These are phyloP conservation scores for Lasioglossum zephyrum DNA, from an alignment of 2,888 invertebrate genomes.

Conservation along the genomic window DNA sequence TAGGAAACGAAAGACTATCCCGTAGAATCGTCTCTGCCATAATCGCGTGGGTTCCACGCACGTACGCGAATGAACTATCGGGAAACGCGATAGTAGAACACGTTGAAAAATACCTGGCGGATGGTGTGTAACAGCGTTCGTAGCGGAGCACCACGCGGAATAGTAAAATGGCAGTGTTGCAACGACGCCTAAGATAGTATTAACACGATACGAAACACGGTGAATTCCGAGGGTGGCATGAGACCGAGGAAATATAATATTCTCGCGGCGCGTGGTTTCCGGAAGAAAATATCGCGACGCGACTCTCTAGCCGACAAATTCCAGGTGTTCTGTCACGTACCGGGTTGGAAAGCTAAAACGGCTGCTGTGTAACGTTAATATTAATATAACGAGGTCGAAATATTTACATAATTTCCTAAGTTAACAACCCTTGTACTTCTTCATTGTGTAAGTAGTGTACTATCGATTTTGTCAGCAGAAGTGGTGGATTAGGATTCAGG, in stretches of 20 bases:
- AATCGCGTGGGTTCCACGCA: neutral
- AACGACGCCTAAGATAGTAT: constrained; percentile 26
- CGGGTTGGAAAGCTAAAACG: neutral
- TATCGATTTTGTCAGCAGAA: neutral
- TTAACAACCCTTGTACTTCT: neutral
- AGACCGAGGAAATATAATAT: constrained; percentile 10
- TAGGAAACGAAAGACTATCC: neutral
- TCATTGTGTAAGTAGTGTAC: neutral
- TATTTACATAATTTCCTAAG: neutral
- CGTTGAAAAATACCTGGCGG: constrained; percentile 29
- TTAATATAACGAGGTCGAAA: neutral
- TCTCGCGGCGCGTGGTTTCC: neutral
- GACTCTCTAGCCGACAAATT: neutral
- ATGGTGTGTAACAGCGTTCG: constrained; percentile 9
- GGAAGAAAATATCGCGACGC: neutral
- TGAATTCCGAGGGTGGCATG: neutral
- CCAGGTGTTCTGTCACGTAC: neutral
- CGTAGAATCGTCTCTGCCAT: neutral
- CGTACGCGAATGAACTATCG: constrained; percentile 8
- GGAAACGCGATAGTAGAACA: constrained; percentile 1
- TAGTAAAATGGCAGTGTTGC: constrained; percentile 42
- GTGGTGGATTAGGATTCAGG: neutral
- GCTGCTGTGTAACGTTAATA: neutral
- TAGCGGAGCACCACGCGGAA: constrained; percentile 25
- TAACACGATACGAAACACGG: constrained; percentile 31